Evolutionary conservation across 2,797 vertebrate species (phyloP).

Genomic region (Neopelma chrysocephalum): DNA sequence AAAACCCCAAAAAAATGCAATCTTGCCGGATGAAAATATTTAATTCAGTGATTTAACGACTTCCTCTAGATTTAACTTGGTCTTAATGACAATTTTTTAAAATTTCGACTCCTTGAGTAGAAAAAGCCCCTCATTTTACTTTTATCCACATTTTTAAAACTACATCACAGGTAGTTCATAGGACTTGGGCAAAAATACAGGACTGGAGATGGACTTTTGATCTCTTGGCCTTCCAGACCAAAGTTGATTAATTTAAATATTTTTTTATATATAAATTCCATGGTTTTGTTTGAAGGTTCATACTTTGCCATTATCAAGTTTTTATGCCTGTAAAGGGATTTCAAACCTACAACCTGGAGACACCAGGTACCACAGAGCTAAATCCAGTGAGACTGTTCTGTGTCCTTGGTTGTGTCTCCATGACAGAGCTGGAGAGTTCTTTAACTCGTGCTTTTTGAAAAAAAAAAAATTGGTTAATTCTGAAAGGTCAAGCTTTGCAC

Average conservation of each 20-base stretch:
- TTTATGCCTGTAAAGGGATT: not conserved
- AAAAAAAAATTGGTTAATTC: not conserved
- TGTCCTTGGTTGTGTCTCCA: not conserved
- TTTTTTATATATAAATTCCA: not conserved
- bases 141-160: not conserved
- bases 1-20: not conserved
- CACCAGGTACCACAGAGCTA: not conserved
- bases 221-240: not conserved
- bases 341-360: not conserved
- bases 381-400: not conserved
- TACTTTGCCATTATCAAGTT: not conserved
- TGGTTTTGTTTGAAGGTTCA: not conserved
- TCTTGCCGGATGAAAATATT: not conserved
- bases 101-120: not conserved
- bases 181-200: not conserved
- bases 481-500: not conserved
- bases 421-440: not conserved
- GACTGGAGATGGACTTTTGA: not conserved
- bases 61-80: not conserved
- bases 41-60: not conserved
- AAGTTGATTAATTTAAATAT: not conserved
- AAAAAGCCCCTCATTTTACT: not conserved
- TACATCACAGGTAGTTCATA: fast-evolving
- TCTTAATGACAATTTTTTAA: not conserved
- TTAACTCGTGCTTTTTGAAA: not conserved